Conservation (phyloP, 2,888 invertebrate genomes). For the Rhogogaster chlorosoma region DNA sequence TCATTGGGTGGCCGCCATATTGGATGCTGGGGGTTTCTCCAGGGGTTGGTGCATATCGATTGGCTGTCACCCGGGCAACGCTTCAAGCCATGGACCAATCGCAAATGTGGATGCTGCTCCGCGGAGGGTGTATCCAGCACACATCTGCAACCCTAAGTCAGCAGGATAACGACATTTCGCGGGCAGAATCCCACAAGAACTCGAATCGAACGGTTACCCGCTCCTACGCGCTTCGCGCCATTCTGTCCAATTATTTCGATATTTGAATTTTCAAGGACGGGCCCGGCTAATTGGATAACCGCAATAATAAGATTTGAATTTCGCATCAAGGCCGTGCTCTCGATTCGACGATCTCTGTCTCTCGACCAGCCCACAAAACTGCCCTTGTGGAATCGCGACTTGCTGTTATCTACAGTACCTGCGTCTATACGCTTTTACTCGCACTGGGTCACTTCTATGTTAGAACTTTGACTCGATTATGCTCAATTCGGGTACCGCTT, state of each 20-base stretch:
- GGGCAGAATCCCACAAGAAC: constrained; percentile 77
- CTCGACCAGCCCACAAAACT: constrained; percentile 58
- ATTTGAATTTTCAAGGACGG: constrained; percentile 70
- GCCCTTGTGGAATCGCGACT: constrained; percentile 46
- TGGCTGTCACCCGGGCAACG: constrained; percentile 73
- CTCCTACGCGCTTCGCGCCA: constrained; percentile 65
- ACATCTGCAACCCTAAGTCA: constrained; percentile 65
- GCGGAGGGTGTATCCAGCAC: constrained; percentile 56
- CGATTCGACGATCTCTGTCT: constrained; percentile 49
- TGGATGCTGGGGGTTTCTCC: constrained; percentile 64
- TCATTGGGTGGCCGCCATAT: constrained; percentile 75
- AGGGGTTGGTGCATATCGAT: constrained; percentile 41
- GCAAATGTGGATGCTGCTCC: constrained; percentile 51
- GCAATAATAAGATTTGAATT: constrained; percentile 74
- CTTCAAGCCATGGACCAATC: constrained; percentile 75
- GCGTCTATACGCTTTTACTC: constrained; percentile 24
- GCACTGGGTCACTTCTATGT: constrained; percentile 43
- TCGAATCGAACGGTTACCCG: constrained; percentile 73
- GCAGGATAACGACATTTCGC: constrained; percentile 76
- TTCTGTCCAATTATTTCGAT: constrained; percentile 69
- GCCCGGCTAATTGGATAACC: constrained; percentile 70
- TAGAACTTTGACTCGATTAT: constrained; percentile 47
- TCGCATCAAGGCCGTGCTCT: constrained; percentile 65
- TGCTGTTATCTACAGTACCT: constrained; percentile 12
- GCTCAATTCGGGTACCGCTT: constrained; percentile 39